A percentile compares a stretch with the other conserved stretches of the same genome.
These are phyloP conservation scores for Ophonus ardosiacus DNA, from an alignment of 2,888 invertebrate species.

Conservation along the genomic window DNA sequence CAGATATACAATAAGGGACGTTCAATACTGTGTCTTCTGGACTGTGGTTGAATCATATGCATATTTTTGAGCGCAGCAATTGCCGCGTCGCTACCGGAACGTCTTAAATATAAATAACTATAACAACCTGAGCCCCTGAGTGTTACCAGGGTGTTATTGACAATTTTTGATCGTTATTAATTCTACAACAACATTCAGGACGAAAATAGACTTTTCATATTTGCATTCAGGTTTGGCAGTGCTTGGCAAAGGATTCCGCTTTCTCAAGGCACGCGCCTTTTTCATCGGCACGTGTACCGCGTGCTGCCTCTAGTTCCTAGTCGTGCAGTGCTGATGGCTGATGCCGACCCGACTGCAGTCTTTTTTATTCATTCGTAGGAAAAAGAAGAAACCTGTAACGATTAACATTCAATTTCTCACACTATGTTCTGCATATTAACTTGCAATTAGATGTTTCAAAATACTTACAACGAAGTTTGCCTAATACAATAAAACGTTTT, in stretches of 20 bases:
- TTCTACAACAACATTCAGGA: no score
- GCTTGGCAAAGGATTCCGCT: conserved; percentile 4
- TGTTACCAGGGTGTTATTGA: no score
- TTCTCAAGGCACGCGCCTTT: conserved; percentile 4
- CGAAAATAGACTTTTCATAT: no score
- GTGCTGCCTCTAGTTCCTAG: neutral
- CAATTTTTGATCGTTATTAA: no score
- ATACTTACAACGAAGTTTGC: conserved; percentile 10
- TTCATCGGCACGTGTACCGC: conserved; percentile 24
- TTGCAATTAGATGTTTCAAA: neutral
- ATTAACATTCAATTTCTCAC: conserved; percentile 40
- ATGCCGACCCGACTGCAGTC: neutral
- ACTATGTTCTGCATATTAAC: conserved; percentile 19
- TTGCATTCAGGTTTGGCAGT: neutral
- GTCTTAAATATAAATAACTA: no score
- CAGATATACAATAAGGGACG: no score
- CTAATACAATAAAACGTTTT: conserved; percentile 10
- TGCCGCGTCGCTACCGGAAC: no score
- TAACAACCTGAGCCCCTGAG: no score
- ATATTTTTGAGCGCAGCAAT: no score
- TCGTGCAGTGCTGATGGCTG: neutral
- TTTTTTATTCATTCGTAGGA: conserved; percentile 29
- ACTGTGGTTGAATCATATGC: no score
- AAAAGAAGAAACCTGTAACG: conserved; percentile 35
- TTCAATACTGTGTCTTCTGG: no score